These are phyloP conservation scores for Micromesistius poutassou DNA, from an alignment of 2,797 vertebrate species.

Conservation along the genomic window DNA sequence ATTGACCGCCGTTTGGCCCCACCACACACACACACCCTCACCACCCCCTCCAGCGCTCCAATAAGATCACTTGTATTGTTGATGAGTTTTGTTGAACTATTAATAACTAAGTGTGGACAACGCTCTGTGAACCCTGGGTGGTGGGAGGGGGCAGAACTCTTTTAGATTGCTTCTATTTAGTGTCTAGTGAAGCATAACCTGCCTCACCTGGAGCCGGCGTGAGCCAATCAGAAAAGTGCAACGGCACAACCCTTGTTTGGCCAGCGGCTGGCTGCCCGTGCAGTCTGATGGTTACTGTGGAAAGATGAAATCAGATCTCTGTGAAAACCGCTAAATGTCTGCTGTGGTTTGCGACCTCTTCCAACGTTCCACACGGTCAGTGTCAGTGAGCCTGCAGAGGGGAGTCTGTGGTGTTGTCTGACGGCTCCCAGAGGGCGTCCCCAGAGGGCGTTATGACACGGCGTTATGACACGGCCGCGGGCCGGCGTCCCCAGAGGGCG, in stretches of 20 bases:
- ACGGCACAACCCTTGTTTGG: background rate
- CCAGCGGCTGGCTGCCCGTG: background rate
- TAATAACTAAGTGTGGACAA: background rate
- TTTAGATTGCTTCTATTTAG: background rate
- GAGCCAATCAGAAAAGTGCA: background rate
- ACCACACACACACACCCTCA: too few relatives aligned
- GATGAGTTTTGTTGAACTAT: background rate
- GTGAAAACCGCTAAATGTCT: background rate
- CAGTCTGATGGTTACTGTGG: background rate
- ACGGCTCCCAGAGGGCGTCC: too few relatives aligned
- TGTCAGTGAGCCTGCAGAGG: background rate
- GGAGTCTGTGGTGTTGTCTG: constrained; percentile 19
- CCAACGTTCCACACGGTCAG: background rate
- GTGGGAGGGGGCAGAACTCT: background rate
- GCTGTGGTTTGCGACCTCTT: background rate
- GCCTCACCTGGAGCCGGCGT: background rate
- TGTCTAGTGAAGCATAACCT: background rate
- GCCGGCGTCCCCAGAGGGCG: too few relatives aligned
- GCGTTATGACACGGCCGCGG: too few relatives aligned
- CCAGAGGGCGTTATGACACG: too few relatives aligned
- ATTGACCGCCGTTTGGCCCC: background rate
- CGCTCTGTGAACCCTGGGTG: background rate
- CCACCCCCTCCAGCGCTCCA: background rate
- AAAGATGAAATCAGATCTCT: background rate
- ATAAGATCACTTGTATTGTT: background rate